Base-by-base conservation (phyloP, 1,140 invertebrate species). In the Polyergus mexicanus region DNA sequence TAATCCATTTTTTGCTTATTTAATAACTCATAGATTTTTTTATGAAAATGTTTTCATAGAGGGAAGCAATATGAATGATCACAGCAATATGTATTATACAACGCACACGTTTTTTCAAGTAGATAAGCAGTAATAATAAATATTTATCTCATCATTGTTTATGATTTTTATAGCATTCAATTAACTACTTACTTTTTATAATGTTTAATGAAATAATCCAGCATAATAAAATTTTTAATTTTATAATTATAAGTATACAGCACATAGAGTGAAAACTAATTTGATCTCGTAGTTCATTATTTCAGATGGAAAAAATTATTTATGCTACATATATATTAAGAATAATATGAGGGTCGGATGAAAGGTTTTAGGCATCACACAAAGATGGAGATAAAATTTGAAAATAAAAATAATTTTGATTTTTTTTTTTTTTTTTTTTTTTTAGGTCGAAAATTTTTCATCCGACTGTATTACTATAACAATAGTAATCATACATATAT, bases 121-220 rank as follows among this genome's bases (percentile, higher is more conserved):
- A n/a, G 7, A 66, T 63, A 65, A 54, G 19, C 16, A 60, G n/a
- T 22, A 66, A 44, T 22, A 66, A 63, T 22, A 19, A n/a, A 84
- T 58, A 19, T 16, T 62, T 38, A 74, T 63, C 38, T 66, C 32
- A 4, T 69, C n/a, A 35, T 86, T 74, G 65, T 72, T 84, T 76
- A 84, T 84, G 72, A 60, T 80, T 90, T 86, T 89, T 80, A 84
- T 75, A 86, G 68, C 47, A 60, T 81, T 78, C 22, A 13, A 41
- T 56, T 60, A 44, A 71, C 51, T 74, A 71, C 51, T 74, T 72
- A 84, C 32, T 74, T 86, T 71, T 38, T 83, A 81, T 83, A 16
- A 44, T 25, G 22, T 71, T 28, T 58, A 28, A 44, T 71, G 19
- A 44, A 71, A 81, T 11, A 81, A 81, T 2, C n/a, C 10, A 44